Evolutionary conservation across 2,113 vertebrate species (phyloP).

Genomic region (Pollimyrus isidori): DNA sequence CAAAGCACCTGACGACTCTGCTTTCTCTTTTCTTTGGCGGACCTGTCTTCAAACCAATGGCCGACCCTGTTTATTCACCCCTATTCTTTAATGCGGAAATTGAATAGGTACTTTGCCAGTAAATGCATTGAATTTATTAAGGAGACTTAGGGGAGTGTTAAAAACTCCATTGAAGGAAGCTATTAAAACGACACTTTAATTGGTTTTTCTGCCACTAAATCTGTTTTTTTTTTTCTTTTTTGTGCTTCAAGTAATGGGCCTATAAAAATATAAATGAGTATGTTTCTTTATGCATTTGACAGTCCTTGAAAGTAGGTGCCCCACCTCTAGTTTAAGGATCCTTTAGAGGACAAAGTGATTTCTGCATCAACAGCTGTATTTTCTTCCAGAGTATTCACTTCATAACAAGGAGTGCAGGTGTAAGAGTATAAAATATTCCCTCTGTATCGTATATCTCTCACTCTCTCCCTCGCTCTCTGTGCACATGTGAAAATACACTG

Average conservation of each 20-base stretch:
- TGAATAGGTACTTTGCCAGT: conserved; percentile 54
- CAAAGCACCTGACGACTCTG: not conserved
- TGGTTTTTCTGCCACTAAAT: conserved; percentile 50
- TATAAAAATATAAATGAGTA: conserved; percentile 48
- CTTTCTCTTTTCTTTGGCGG: not conserved
- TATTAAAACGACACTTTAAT: conserved; percentile 63
- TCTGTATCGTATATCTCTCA: not conserved
- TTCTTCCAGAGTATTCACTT: not conserved
- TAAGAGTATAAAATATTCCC: not conserved
- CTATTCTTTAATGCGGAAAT: conserved; percentile 43
- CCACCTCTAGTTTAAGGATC: conserved; percentile 9
- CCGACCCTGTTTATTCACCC: conserved; percentile 31
- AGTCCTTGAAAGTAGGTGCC: conserved; percentile 47
- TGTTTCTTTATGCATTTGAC: conserved; percentile 29
- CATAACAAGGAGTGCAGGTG: not conserved
- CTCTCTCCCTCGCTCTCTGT: not conserved
- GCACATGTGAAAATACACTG: not conserved
- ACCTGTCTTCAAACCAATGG: not conserved
- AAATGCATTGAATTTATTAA: conserved; percentile 63
- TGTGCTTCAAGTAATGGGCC: conserved; percentile 38
- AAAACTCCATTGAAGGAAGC: conserved; percentile 59
- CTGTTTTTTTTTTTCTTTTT: conserved; percentile 41
- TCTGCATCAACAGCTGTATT: not conserved
- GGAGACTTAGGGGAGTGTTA: conserved; percentile 55
- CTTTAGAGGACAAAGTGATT: conserved; percentile 7